A percentile compares a stretch with the other conserved stretches of the same genome.
Evolutionary conservation across 2,797 vertebrate species (phyloP).

Genomic region (Pristis pectinata): DNA sequence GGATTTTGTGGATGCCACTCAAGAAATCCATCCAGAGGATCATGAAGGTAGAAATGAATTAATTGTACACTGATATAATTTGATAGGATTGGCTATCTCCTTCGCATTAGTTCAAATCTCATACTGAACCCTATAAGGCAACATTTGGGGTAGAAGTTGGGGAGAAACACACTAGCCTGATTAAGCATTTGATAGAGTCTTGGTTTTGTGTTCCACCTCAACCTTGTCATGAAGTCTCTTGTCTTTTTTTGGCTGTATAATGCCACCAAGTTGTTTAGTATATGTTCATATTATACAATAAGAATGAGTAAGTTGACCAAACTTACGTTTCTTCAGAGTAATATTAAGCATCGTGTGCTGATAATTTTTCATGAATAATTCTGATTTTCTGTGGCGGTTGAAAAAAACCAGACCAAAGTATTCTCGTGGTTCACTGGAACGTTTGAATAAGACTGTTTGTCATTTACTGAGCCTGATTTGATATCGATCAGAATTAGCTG

Average conservation of each 20-base stretch:
- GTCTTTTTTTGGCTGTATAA: background rate
- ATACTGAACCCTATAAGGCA: background rate
- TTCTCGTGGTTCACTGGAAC: too few species aligned
- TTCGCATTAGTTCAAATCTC: background rate
- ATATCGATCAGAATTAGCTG: background rate
- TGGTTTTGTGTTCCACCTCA: background rate
- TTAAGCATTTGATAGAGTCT: background rate
- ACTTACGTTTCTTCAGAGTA: background rate
- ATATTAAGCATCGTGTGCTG: too few species aligned
- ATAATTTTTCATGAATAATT: background rate
- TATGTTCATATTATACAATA: background rate
- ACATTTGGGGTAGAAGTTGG: background rate
- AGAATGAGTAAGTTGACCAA: background rate
- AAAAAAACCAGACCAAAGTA: background rate
- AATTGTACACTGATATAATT: conserved; percentile 33
- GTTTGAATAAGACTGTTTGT: background rate
- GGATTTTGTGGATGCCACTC: conserved; percentile 85
- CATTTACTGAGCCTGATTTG: background rate
- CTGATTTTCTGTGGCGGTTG: background rate
- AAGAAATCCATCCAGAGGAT: conserved; percentile 67
- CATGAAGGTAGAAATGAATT: conserved; percentile 62
- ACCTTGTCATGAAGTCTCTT: background rate
- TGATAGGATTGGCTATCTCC: background rate
- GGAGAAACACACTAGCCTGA: background rate
- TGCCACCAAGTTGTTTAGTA: background rate